Evolutionary conservation across 1,140 invertebrate species (phyloP).

Genomic region (Caenorhabditis tropicalis): DNA sequence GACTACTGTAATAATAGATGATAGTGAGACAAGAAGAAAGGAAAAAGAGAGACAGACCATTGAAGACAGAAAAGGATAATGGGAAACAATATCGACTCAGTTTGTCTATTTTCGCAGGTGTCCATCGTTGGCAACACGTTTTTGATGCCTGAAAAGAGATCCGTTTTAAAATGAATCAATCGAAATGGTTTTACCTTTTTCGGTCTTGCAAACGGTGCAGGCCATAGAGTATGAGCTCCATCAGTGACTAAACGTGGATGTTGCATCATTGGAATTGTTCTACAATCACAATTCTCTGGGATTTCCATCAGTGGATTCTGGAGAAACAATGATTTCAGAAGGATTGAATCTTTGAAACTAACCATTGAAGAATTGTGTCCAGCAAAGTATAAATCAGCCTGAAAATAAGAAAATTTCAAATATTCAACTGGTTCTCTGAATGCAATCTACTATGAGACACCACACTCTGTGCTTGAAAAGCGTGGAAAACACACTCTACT

Average conservation of each 20-base stretch:
- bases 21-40: not conserved
- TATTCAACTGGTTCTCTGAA: not conserved
- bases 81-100: conserved; percentile 93
- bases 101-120: conserved; percentile 91
- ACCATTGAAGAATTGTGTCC: conserved; percentile 53
- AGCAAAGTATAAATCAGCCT: conserved; percentile 52
- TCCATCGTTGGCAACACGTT: conserved; percentile 70
- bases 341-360: not conserved
- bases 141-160: conserved; percentile 35
- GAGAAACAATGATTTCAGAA: conserved; percentile 20
- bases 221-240: conserved; percentile 55
- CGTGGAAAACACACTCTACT: conserved; percentile 8
- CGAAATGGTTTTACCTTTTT: no score
- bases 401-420: not conserved
- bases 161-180: not conserved
- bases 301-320: conserved; percentile 59
- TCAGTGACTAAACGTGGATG: conserved; percentile 57
- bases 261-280: conserved; percentile 58
- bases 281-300: conserved; percentile 56
- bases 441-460: not conserved
- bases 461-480: conserved; percentile 29
- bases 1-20: conserved; percentile 52
- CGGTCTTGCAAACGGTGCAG: conserved; percentile 58
- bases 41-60: conserved; percentile 73
- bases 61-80: conserved; percentile 90